Base-by-base conservation (phyloP, 2,113 vertebrate genomes). In the Leucopsar rothschildi region DNA sequence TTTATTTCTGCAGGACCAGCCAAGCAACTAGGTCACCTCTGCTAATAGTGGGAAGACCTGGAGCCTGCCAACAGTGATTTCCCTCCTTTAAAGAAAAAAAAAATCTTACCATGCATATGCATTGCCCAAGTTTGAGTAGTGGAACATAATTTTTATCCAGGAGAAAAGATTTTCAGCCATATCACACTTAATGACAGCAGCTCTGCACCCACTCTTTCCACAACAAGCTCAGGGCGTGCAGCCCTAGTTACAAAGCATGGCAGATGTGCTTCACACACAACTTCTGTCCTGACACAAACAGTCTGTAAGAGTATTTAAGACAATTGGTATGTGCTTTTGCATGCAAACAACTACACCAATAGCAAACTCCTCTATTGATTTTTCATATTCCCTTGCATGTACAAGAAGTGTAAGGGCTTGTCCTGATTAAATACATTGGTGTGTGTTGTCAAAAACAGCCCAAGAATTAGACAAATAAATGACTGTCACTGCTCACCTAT, bases 261-360 rank as follows among this genome's bases (percentile, higher is more conserved):
- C 19, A 28, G 8, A 5, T 37, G 35, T 40, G 18, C 35, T 37
- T 44, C 6, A 25, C 27, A 39, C 20, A 17, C 8, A 78, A 10
- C 25, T 79, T 75, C 18, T 31, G 42, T 7, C 42, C n/a, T 31
- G 40, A 29, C 33, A 19, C 8, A 72, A 25, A n/a, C n/a, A 33
- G 45, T 66, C 50, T 44, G 9, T 39, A 31, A 60, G 42, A 47
- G 3, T 12, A 28, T 56, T 77, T 82, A 12, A 66, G 14, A 75
- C 9, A 5, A 68, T 1, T 8, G 11, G 14, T 50, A 55, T 0
- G 0, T 65, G 66, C 52, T 35, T 84, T 50, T 49, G 60, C 56
- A 35, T 23, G 31, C 50, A 65, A 79, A 40, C 39, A 78, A 12
- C 65, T 60, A 12, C 3, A 81, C 37, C 33, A 59, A 42, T 0